phyloP scores from a whole-genome alignment of 2,888 invertebrate genomes.

The Pachymerium ferrugineum region DNA sequence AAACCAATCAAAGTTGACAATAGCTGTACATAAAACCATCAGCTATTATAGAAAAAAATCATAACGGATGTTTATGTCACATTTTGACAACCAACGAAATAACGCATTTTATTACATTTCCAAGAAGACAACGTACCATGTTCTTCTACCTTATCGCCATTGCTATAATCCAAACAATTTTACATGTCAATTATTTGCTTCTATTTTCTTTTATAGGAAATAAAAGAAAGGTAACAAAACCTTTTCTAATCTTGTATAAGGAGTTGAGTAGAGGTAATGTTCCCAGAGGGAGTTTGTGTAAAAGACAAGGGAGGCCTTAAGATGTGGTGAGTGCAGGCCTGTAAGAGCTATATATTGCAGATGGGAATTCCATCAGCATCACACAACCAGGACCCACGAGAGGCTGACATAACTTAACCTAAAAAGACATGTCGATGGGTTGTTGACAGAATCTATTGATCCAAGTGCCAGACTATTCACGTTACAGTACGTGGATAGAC shows the following conservation, averaged over 20 bases:
- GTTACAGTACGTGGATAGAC: too few relatives aligned
- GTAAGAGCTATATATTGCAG: conserved; percentile 13
- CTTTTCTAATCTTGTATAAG: not conserved
- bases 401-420: not conserved
- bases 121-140: too few relatives aligned
- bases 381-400: not conserved
- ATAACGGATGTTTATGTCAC: too few relatives aligned
- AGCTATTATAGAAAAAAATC: too few relatives aligned
- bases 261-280: conserved; percentile 12
- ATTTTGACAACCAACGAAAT: too few relatives aligned
- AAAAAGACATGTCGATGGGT: not conserved
- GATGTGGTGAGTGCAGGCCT: not conserved
- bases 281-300: not conserved
- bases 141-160: too few relatives aligned
- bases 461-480: too few relatives aligned
- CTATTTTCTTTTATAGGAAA: not conserved
- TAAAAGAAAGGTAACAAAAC: not conserved
- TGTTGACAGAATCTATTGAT: not conserved
- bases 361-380: conserved; percentile 8
- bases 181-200: not conserved
- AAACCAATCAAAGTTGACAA: too few relatives aligned
- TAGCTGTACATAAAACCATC: too few relatives aligned
- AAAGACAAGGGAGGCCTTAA: conserved; percentile 3
- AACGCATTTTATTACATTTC: too few relatives aligned
- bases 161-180: too few relatives aligned